Evolutionary conservation across 2,113 vertebrate genomes (phyloP).

Genomic region (Maccullochella peelii): DNA sequence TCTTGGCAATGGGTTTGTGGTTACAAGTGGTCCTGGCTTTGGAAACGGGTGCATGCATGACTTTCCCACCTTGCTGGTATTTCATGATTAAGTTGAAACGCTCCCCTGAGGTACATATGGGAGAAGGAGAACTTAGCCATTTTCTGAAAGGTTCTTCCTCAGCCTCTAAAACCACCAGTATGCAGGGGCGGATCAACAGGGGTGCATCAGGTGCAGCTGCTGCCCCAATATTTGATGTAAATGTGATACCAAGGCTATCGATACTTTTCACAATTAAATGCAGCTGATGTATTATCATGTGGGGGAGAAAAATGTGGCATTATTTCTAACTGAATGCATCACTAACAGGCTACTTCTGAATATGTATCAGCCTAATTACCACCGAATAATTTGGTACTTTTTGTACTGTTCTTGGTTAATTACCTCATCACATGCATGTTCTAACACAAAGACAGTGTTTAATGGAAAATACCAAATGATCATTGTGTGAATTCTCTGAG

Average conservation of each 20-base stretch:
- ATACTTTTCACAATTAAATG: too few species aligned
- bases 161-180: background rate
- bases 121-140: background rate
- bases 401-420: too few species aligned
- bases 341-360: too few species aligned
- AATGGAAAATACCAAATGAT: too few species aligned
- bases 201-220: background rate
- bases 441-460: too few species aligned
- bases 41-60: slow-evolving; percentile 45
- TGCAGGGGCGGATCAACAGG: background rate
- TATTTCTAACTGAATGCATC: too few species aligned
- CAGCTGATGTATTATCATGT: too few species aligned
- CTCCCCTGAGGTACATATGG: slow-evolving; percentile 22
- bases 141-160: slow-evolving; percentile 15
- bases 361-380: too few species aligned
- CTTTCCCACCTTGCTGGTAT: slow-evolving; percentile 59
- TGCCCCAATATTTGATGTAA: background rate
- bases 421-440: too few species aligned
- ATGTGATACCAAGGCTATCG: background rate
- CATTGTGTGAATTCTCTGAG: too few species aligned
- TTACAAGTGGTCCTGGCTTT: slow-evolving; percentile 47
- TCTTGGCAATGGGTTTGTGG: slow-evolving; percentile 39
- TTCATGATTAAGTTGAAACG: slow-evolving; percentile 38
- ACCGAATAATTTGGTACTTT: too few species aligned
- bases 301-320: too few species aligned